These are phyloP conservation scores for Heterotilapia buettikoferi DNA, from an alignment of 2,113 vertebrate species.

Conservation along the genomic window DNA sequence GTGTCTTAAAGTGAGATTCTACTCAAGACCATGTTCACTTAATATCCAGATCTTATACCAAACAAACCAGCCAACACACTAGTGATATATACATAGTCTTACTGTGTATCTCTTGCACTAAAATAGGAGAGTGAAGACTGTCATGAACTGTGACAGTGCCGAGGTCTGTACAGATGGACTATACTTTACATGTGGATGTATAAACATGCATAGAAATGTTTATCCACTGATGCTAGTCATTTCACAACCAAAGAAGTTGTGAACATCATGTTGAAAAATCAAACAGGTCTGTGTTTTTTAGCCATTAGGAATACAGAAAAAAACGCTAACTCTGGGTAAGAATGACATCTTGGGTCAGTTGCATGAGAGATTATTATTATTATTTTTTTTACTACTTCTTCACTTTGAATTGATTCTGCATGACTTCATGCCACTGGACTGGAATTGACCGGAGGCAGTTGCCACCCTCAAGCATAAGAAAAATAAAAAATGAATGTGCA, in stretches of 20 bases:
- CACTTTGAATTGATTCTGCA: neutral
- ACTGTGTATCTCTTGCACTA: neutral
- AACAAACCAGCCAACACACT: neutral
- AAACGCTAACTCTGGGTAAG: neutral
- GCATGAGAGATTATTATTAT: fast-evolving
- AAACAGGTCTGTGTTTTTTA: neutral
- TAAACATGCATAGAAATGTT: neutral
- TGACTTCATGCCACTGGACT: neutral
- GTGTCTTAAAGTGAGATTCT: neutral
- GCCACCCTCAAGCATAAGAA: neutral
- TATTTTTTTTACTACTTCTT: neutral
- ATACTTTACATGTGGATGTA: neutral
- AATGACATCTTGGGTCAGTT: neutral
- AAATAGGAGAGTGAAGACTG: neutral
- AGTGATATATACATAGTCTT: neutral
- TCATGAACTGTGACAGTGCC: neutral
- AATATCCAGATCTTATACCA: neutral
- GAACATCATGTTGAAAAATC: neutral
- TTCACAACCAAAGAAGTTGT: neutral
- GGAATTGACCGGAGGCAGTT: neutral
- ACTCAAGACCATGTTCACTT: neutral
- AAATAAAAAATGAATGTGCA: neutral
- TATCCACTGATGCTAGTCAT: neutral
- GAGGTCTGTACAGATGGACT: neutral
- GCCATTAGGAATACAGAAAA: neutral